Evolutionary conservation across 2,888 invertebrate species (phyloP).

Genomic region (Lasioglossum calceatum): DNA sequence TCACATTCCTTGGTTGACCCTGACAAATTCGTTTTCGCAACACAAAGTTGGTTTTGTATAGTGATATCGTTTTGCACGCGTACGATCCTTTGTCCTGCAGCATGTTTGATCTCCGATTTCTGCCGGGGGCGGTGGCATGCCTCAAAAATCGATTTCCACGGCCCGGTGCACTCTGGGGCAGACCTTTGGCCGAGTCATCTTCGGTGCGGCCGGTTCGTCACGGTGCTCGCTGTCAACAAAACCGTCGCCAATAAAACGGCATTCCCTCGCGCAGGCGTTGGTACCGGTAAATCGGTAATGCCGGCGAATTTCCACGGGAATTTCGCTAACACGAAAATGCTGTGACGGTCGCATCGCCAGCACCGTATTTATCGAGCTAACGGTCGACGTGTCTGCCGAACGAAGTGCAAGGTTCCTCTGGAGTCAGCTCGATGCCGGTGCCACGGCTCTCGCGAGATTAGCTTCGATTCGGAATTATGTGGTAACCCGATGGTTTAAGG

Average conservation of each 20-base stretch:
- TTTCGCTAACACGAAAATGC: constrained; percentile 32
- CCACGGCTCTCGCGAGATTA: constrained; percentile 43
- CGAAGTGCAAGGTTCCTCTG: constrained; percentile 25
- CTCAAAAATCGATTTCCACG: neutral
- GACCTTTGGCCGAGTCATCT: neutral
- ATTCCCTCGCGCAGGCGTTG: constrained; percentile 38
- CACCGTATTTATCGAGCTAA: constrained; percentile 39
- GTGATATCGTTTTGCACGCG: neutral
- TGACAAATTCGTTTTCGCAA: too few relatives aligned
- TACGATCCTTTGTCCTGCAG: neutral
- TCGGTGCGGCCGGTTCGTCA: constrained; percentile 30
- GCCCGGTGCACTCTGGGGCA: neutral
- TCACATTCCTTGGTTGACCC: too few relatives aligned
- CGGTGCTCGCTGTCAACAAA: constrained; percentile 33
- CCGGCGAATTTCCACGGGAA: constrained; percentile 45
- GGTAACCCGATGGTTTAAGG: constrained; percentile 10
- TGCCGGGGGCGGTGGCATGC: neutral
- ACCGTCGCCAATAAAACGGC: constrained; percentile 30
- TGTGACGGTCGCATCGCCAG: neutral
- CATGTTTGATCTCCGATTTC: neutral
- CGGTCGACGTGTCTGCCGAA: constrained; percentile 22
- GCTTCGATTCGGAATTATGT: constrained; percentile 45
- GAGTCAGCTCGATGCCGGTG: neutral
- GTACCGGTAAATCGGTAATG: constrained; percentile 59
- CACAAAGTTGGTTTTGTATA: too few relatives aligned